Base-by-base conservation (phyloP, 2,888 invertebrate genomes). In the Acronicta psi region DNA sequence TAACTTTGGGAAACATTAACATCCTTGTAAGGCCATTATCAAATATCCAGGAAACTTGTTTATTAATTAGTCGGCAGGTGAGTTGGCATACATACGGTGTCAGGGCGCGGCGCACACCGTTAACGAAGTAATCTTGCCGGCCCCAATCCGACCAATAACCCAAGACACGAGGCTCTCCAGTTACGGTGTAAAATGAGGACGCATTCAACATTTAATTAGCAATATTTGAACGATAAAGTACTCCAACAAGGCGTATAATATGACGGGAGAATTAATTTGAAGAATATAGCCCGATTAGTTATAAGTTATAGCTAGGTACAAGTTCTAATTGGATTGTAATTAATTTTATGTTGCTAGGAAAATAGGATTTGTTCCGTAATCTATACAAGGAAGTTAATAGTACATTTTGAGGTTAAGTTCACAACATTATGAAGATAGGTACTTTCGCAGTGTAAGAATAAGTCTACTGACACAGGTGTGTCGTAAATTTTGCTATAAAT, bases 31-130 rank as follows among this genome's bases (percentile, higher is more conserved):
- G 47, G 36, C 53, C 63, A 68, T 52, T 61, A 56, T 68, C 58
- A 54, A 68, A 68, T 58, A 58, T 69, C 47, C 47, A 63, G 36
- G 51, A 47, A 58, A 49, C 54, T 49, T 51, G 50, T 63, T 63
- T 54, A 63, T 69, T 56, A 72, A 42, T 49, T 55, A 46, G 52
- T 43, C 36, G 42, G 51, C 44, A 67, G 61, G 73, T 60, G 71
- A 49, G 55, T 50, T 43, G 47, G 55, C 55, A 68, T 47, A 72
- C 54, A 68, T 49, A 47, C 45, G 40, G 29, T 20, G 52, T 52
- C 41, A 61, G 69, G 72, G 79, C 57, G 78, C 73, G 79, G 75
- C 76, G 52, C 44, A 59, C 61, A 80, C 79, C 80, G 80, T 81
- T 82, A 82, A 79, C 67, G 72, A 77, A 68, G 71, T 60, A 71